phyloP scores from a whole-genome alignment of 1,140 invertebrate genomes.

The Drosophila arawakana region DNA sequence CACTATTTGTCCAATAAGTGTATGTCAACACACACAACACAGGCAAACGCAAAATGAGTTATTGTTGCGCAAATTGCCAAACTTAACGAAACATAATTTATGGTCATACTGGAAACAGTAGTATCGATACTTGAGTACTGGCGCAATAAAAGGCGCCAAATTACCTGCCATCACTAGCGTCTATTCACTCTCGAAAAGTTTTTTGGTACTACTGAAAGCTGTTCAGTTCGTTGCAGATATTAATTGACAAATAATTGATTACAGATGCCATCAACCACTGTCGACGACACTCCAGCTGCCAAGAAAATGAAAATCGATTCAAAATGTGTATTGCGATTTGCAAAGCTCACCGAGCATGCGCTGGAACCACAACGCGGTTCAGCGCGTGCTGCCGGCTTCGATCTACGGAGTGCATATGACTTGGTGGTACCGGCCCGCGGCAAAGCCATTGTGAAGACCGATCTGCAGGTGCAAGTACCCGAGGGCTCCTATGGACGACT shows the following conservation, averaged over 20 bases:
- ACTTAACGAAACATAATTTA: background rate
- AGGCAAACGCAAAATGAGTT: background rate
- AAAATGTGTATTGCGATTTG: slow-evolving; percentile 88
- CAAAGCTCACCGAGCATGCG: slow-evolving; percentile 92
- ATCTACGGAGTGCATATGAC: slow-evolving; percentile 96
- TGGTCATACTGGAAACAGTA: too few species aligned
- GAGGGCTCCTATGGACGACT: slow-evolving; percentile 97
- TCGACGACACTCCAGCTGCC: slow-evolving; percentile 49
- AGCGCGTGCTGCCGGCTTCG: slow-evolving; percentile 93
- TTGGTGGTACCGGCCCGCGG: slow-evolving; percentile 92
- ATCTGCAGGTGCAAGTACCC: slow-evolving; percentile 94
- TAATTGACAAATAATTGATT: slow-evolving; percentile 16
- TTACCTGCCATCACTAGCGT: background rate
- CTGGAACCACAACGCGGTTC: slow-evolving; percentile 93
- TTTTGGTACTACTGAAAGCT: slow-evolving; percentile 8
- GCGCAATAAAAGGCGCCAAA: slow-evolving; percentile 11
- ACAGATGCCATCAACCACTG: slow-evolving; percentile 57
- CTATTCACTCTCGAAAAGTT: background rate
- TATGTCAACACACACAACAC: too few species aligned
- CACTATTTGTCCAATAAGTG: too few species aligned
- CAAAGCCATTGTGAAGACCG: slow-evolving; percentile 95
- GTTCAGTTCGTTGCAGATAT: background rate
- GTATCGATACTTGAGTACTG: too few species aligned
- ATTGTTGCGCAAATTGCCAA: background rate
- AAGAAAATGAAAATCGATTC: slow-evolving; percentile 85